Evolutionary conservation across 2,888 invertebrate genomes (phyloP).

Genomic region (Drosophila putrida): DNA sequence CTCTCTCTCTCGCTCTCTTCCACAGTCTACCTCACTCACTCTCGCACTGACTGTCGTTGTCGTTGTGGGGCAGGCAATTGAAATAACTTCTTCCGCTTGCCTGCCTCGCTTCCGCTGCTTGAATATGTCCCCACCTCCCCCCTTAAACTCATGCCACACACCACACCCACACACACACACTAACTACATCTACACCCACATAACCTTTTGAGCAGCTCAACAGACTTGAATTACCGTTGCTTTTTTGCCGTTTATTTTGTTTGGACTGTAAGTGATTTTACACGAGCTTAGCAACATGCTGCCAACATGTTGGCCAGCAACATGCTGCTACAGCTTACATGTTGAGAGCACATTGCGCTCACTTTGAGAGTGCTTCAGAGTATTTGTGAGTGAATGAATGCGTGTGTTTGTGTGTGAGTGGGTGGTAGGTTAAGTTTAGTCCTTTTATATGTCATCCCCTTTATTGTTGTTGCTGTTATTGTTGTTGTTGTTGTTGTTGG

Average conservation of each 20-base stretch:
- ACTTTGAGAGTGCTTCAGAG: slow-evolving; percentile 1
- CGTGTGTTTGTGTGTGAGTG: slow-evolving; percentile 27
- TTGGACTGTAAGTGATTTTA: slow-evolving; percentile 67
- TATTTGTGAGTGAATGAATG: slow-evolving; percentile 13
- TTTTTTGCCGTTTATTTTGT: slow-evolving; percentile 69
- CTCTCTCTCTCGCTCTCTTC: slow-evolving; percentile 4
- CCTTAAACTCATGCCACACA: slow-evolving; percentile 54
- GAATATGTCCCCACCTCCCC: slow-evolving; percentile 74
- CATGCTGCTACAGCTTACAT: slow-evolving; percentile 45
- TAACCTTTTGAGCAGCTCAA: slow-evolving; percentile 63
- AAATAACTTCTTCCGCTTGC: slow-evolving; percentile 80
- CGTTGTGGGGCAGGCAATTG: slow-evolving; percentile 70
- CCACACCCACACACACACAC: slow-evolving; percentile 19
- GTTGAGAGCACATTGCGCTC: slow-evolving; percentile 47
- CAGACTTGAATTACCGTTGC: slow-evolving; percentile 70
- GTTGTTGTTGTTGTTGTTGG: slow-evolving; percentile 56
- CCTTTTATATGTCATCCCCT: slow-evolving; percentile 62
- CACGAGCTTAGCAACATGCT: slow-evolving; percentile 64
- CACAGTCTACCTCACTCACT: neutral
- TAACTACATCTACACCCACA: slow-evolving; percentile 23
- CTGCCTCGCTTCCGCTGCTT: slow-evolving; percentile 77
- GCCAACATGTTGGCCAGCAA: slow-evolving; percentile 40
- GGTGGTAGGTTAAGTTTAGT: slow-evolving; percentile 50
- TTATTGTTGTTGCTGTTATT: slow-evolving; percentile 38
- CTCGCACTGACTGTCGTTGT: slow-evolving; percentile 19